phyloP scores from a whole-genome alignment of 2,888 invertebrate species.

The Drosophila algonquin region DNA sequence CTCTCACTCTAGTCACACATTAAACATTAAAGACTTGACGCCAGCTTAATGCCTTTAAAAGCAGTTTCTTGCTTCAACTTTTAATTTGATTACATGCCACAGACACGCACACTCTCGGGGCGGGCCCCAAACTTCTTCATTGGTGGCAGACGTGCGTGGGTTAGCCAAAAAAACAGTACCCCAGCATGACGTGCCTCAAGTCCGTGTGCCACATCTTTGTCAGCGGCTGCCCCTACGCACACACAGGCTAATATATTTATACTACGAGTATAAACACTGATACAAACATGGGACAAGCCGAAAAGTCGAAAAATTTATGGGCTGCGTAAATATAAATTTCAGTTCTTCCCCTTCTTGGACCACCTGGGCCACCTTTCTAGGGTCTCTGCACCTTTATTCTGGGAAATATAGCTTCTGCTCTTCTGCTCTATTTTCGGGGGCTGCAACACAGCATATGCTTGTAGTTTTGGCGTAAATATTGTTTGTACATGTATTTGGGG shows the following conservation, averaged over 20 bases:
- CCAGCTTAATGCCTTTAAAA: slow-evolving; percentile 61
- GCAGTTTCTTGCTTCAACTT: slow-evolving; percentile 72
- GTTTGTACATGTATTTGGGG: slow-evolving; percentile 35
- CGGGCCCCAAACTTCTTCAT: slow-evolving; percentile 33
- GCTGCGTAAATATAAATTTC: slow-evolving; percentile 78
- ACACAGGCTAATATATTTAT: slow-evolving; percentile 1
- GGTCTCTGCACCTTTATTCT: slow-evolving; percentile 38
- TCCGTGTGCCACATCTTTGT: slow-evolving; percentile 41
- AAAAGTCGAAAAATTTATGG: slow-evolving; percentile 75
- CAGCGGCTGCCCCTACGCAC: slow-evolving; percentile 44
- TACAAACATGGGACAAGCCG: slow-evolving; percentile 51
- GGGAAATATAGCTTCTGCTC: slow-evolving; percentile 10
- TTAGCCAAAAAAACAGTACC: slow-evolving; percentile 42
- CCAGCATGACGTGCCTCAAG: slow-evolving; percentile 58
- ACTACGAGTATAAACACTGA: slow-evolving; percentile 55
- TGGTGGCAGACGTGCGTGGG: slow-evolving; percentile 48
- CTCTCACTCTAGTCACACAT: slow-evolving; percentile 15
- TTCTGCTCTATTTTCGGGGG: slow-evolving; percentile 39
- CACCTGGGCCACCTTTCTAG: slow-evolving; percentile 40
- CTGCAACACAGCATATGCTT: slow-evolving; percentile 30
- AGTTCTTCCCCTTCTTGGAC: slow-evolving; percentile 31
- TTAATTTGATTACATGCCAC: slow-evolving; percentile 77
- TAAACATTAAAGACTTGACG: slow-evolving; percentile 41
- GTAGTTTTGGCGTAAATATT: slow-evolving; percentile 70
- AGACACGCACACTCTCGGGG: slow-evolving; percentile 41